Evolutionary conservation across 1,140 invertebrate species (phyloP).

Genomic region (Caenorhabditis brenneri): DNA sequence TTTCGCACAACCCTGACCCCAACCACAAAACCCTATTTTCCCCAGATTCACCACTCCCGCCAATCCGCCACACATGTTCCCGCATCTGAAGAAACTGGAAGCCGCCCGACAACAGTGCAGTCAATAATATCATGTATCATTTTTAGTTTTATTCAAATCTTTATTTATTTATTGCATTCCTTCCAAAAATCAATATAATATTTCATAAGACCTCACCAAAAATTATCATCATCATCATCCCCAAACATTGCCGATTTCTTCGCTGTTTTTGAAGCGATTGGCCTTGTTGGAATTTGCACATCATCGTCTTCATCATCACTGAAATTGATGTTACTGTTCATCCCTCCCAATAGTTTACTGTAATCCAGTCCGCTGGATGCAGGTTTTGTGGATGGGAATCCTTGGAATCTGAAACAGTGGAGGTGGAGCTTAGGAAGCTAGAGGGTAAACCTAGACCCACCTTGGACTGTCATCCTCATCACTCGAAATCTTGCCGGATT

Average conservation of each 20-base stretch:
- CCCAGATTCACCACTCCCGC: constrained; percentile 13
- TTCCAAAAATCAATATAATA: too few species aligned
- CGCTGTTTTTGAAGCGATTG: background rate
- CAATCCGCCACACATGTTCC: constrained; percentile 35
- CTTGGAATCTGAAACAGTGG: background rate
- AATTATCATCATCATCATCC: background rate
- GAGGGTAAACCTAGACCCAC: background rate
- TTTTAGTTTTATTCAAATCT: too few species aligned
- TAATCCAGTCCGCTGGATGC: too few species aligned
- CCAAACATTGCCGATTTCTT: background rate
- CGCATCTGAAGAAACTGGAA: background rate
- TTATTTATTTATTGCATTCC: too few species aligned
- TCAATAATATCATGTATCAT: background rate
- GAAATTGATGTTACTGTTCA: too few species aligned
- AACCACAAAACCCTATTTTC: background rate
- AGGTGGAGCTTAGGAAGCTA: background rate
- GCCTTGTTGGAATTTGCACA: too few species aligned
- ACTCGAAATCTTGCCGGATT: background rate
- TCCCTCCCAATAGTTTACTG: too few species aligned
- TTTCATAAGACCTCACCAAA: background rate
- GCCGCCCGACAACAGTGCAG: background rate
- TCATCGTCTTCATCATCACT: too few species aligned
- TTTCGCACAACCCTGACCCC: background rate
- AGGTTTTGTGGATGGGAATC: too few species aligned
- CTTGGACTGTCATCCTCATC: background rate